Base-by-base conservation (phyloP, 2,797 vertebrate genomes). In the Mormyrops attenuatus region DNA sequence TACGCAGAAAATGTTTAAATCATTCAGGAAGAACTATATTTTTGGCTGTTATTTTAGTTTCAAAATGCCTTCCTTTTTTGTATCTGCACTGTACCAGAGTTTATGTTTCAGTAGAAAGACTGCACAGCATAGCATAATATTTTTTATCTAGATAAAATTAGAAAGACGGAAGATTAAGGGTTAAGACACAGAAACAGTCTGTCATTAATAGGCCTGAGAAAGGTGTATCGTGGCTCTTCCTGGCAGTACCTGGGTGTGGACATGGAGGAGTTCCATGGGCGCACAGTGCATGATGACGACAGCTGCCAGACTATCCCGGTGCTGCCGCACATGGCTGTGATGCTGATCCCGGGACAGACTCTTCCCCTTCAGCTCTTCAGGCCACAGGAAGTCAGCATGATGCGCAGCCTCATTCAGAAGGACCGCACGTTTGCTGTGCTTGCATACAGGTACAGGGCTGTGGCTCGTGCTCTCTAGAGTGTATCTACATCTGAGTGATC, bases 381-480 rank as follows among this genome's bases (percentile, higher is more conserved):
- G 90, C 98, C 99, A 0, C 98, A 99, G 92, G 99, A 99, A 94
- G 98, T 99, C 96, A 99, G 98, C 95, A 98, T 99, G 98, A 98
- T 99, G 95, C 96, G 98, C 88, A 97, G 94, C 88, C 93, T 99
- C 90, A 97, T 99, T 92, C 98, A 98, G 95, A 97, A 93, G 88
- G 99, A 99, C 93, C 96, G 99, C 91, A 99, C 99, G 0, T 99
- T 99, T 90, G 99, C 98, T 15, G 98, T 99, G 85, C 97, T 99
- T 5, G 98, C 99, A 2, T 89, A 86, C 60, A 86, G 57, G 84
- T 87, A 88, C 3, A 85, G 26, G 20, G 17, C 85, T 15, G 22
- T 34, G 85, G 22, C 0, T 57, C n/a, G 0, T 50, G 47, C n/a
- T 8, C 13, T 80, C 7, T 80, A 17, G 5, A 80, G 15, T 44